Base-by-base conservation (phyloP, 2,797 vertebrate species). In the Mallotus villosus region DNA sequence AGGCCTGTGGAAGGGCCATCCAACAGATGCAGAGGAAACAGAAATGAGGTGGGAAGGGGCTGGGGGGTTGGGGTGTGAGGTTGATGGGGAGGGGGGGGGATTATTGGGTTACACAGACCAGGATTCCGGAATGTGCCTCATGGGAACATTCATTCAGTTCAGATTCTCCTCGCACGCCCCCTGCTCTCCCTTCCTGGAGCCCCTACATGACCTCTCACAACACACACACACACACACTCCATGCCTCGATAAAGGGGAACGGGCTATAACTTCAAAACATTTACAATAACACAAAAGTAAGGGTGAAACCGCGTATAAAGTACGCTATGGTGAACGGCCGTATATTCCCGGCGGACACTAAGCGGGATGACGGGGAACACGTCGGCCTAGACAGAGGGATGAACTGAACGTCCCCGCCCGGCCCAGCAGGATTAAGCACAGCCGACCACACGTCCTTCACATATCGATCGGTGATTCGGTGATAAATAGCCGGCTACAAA, bases 401-500 rank as follows among this genome's bases (percentile, higher is more conserved):
- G 41, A 0, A 14, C 14, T 46, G 41, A 46, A 46, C 41, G 2
- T 46, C 41, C 12, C 12, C 41, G 5, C 3, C 51, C 9, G 1
- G 17, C 51, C 16, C 51, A 17, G 51, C 6, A 55, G 51, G 17
- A 55, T 55, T 6, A 7, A 55, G 16, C n/a, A n/a, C 19, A 55
- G 19, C 51, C 1, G 16, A 55, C 16, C 51, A 55, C 16, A 17
- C 7, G 19, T 82, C 75, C 68, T 34, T 70, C 0, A 0, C 21
- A 58, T 7, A 88, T 88, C 81, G 67, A 88, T 85, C 64, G 57
- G 68, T 64, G 73, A 78, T 77, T 78, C 65, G 24, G 71, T 86
- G 82, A 88, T 86, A 71, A 85, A 89, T 49, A 68, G 72, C 82
- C 80, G 70, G 63, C 63, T 68, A 78, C 82, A 85, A 78, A 86